phyloP scores from a whole-genome alignment of 2,888 invertebrate species.

The Linyphia triangularis region DNA sequence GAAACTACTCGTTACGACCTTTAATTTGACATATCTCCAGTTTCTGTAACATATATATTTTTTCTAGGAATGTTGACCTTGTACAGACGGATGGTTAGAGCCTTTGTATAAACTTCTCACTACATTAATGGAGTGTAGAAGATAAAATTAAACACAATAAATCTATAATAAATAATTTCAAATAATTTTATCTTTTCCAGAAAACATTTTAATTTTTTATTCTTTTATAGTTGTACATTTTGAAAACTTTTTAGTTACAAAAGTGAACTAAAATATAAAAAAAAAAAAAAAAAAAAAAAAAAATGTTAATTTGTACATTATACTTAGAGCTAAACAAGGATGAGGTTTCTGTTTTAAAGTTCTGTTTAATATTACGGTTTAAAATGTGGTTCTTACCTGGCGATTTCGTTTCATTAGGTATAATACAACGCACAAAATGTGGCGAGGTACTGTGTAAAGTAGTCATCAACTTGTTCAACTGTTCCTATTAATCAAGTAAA shows the following conservation, averaged over 20 bases:
- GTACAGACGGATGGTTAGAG: too few species aligned
- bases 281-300: neutral
- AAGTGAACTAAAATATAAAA: neutral
- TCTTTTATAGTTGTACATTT: too few species aligned
- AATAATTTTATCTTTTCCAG: neutral
- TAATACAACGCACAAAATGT: slow-evolving; percentile 99
- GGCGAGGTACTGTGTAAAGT: slow-evolving; percentile 97
- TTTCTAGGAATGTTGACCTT: too few species aligned
- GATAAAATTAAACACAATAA: neutral
- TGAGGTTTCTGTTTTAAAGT: neutral
- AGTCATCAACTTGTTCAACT: slow-evolving; percentile 98
- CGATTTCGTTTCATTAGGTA: slow-evolving; percentile 89
- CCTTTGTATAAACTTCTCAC: too few species aligned
- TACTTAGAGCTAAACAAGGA: neutral
- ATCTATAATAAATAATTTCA: too few species aligned
- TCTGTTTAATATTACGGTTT: neutral
- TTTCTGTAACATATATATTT: too few species aligned
- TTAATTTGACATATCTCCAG: too few species aligned
- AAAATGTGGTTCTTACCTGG: slow-evolving; percentile 77
- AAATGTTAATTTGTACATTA: neutral
- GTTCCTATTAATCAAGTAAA: slow-evolving; percentile 84
- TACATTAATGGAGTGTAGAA: too few species aligned
- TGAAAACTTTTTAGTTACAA: too few species aligned
- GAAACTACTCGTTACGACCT: too few species aligned
- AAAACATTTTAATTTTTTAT: too few species aligned